Base-by-base conservation (phyloP, 2,797 vertebrate genomes). In the Eutrigla gurnardus region DNA sequence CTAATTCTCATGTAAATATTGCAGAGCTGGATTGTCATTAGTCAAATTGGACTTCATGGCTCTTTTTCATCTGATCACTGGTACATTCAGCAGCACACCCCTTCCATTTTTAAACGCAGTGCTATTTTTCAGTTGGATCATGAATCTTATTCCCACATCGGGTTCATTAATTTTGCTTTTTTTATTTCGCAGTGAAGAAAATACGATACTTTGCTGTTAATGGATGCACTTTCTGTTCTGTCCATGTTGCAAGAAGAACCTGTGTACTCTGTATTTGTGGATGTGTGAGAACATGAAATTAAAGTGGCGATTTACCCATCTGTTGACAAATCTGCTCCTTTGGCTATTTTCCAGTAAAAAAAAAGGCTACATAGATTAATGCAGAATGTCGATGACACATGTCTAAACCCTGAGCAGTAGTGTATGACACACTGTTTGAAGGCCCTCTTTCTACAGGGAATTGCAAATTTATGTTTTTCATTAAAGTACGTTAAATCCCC, bases 401-500 rank as follows among this genome's bases (percentile, higher is more conserved):
- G 18, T 63, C 7, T 36, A 57, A 61, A 61, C 43, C 25, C 6
- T 49, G 4, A 42, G 18, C 18, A 46, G 2, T 10, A 18, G 6
- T 57, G 33, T 25, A 14, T 60, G 13, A n/a, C 5, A 8, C 25
- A 57, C 67, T 32, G 50, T 7, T 54, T 39, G 3, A 63, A 32
- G 4, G 1, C n/a, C 4, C 5, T 49, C 17, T 42, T n/a, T 60
- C 32, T 12, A 11, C 36, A 59, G 33, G 0, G 45, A 62, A 5
- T 4, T 37, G 6, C 40, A 12, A 35, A 13, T 18, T 8, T 18
- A 9, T 54, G 8, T 35, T 52, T 4, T 11, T 47, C 33, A 62
- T 59, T n/a, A 61, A 72, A 45, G 4, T 39, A 13, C 0, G 1
- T 57, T 37, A 60, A 75, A 76, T 42, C 55, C 49, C 25, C 25